These are phyloP conservation scores for Sinohyriopsis cumingii DNA, from an alignment of 2,888 invertebrate genomes.

Conservation along the genomic window DNA sequence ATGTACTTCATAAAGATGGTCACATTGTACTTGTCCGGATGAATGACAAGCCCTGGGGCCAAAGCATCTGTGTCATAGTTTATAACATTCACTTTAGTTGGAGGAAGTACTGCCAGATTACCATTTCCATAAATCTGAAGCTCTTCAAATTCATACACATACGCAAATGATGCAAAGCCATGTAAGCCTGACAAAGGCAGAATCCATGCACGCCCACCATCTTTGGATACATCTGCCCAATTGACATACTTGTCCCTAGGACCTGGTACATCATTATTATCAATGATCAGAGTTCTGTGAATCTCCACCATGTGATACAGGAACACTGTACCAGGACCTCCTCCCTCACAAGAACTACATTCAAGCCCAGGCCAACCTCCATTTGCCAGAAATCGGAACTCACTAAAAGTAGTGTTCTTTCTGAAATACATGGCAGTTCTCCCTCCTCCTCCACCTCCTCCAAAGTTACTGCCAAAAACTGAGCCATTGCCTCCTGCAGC, in stretches of 20 bases:
- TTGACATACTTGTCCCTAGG: constrained; percentile 47
- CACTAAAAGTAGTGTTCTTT: constrained; percentile 53
- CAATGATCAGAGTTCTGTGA: constrained; percentile 58
- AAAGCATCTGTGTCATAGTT: constrained; percentile 25
- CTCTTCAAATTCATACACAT: constrained; percentile 53
- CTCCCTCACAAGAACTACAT: constrained; percentile 43
- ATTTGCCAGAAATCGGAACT: constrained; percentile 53
- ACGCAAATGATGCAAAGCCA: constrained; percentile 37
- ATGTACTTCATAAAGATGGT: constrained; percentile 59
- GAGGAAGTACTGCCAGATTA: constrained; percentile 54
- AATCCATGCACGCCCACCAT: constrained; percentile 58
- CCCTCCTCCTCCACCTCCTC: constrained; percentile 55
- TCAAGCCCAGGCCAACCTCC: constrained; percentile 41
- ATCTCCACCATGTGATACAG: constrained; percentile 49
- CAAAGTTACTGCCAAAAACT: constrained; percentile 10
- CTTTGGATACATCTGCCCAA: constrained; percentile 44
- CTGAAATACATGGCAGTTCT: constrained; percentile 57
- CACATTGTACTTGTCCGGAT: constrained; percentile 35
- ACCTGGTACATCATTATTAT: constrained; percentile 48
- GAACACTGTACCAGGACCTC: constrained; percentile 58
- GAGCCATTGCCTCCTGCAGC: constrained; percentile 46
- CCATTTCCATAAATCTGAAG: constrained; percentile 60
- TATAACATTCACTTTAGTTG: constrained; percentile 24
- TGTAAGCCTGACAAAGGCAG: constrained; percentile 53
- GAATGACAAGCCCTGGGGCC: constrained; percentile 17